Percentiles rank a stretch among this genome's conserved stretches.
Evolutionary conservation across 2,113 vertebrate species (phyloP).

Genomic region (Phylloscopus trochiloides): DNA sequence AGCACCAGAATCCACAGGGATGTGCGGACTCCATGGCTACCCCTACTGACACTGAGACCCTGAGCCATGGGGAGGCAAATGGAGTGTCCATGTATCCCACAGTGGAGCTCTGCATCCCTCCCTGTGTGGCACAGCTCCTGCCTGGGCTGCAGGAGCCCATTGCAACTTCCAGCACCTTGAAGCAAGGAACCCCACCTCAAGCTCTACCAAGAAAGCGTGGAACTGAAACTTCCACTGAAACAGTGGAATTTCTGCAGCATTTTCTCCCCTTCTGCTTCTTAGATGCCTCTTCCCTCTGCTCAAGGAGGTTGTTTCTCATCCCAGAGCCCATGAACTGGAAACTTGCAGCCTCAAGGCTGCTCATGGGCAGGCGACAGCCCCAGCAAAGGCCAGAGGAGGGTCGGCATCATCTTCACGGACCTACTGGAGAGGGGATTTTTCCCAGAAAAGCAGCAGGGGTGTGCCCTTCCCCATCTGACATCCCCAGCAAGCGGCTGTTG

Average conservation of each 20-base stretch:
- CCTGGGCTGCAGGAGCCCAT: background rate
- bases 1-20: background rate
- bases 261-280: background rate
- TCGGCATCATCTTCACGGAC: background rate
- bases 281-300: background rate
- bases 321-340: background rate
- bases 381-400: background rate
- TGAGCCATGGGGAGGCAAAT: accelerated
- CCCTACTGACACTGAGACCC: background rate
- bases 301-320: background rate
- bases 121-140: accelerated
- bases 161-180: background rate
- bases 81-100: background rate
- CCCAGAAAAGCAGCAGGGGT: conserved; percentile 60
- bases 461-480: conserved; percentile 49
- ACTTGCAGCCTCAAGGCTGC: background rate
- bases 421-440: conserved; percentile 38
- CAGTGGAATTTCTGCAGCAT: background rate
- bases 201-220: background rate
- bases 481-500: conserved; percentile 45
- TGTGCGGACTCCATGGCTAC: background rate
- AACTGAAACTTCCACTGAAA: background rate
- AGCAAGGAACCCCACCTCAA: background rate
- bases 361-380: accelerated
- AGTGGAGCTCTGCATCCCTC: background rate